These are phyloP conservation scores for Pollenia angustigena DNA, from an alignment of 2,888 invertebrate genomes.

Conservation along the genomic window DNA sequence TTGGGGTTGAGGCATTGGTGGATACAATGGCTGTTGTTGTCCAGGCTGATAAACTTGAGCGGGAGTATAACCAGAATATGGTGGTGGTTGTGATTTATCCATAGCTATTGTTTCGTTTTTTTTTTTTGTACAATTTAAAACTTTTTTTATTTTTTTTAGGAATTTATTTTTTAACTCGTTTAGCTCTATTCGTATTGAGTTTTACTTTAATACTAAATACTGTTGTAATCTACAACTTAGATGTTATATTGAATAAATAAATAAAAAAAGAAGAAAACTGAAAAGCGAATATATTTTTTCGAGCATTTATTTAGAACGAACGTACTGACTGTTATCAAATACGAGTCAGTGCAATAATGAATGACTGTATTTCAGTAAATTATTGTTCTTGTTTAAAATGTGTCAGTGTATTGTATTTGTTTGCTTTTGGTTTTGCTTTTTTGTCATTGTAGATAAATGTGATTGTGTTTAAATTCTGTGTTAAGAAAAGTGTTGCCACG, in stretches of 20 bases:
- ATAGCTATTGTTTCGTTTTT: conserved; percentile 18
- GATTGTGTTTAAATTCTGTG: not conserved
- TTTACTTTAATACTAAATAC: conserved; percentile 43
- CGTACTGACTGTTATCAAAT: conserved; percentile 25
- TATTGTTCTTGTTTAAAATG: not conserved
- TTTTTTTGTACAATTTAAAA: not conserved
- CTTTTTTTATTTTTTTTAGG: not conserved
- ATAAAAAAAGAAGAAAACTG: not conserved
- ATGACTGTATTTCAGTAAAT: not conserved
- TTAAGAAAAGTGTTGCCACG: conserved; percentile 9
- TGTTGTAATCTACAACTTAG: not conserved
- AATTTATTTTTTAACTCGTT: not conserved
- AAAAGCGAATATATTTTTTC: not conserved
- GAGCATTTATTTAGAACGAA: not conserved
- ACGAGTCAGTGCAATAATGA: not conserved
- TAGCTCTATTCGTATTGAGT: not conserved
- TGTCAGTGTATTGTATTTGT: not conserved
- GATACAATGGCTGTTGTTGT: conserved; percentile 67
- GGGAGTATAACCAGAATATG: conserved; percentile 79
- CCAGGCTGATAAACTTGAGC: conserved; percentile 81
- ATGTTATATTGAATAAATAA: conserved; percentile 20
- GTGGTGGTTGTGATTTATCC: conserved; percentile 78
- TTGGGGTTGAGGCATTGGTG: conserved; percentile 60
- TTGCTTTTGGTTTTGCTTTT: not conserved
- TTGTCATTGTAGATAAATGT: not conserved